Conservation (phyloP, 2,888 invertebrate genomes). For the Nomada ferruginata region DNA sequence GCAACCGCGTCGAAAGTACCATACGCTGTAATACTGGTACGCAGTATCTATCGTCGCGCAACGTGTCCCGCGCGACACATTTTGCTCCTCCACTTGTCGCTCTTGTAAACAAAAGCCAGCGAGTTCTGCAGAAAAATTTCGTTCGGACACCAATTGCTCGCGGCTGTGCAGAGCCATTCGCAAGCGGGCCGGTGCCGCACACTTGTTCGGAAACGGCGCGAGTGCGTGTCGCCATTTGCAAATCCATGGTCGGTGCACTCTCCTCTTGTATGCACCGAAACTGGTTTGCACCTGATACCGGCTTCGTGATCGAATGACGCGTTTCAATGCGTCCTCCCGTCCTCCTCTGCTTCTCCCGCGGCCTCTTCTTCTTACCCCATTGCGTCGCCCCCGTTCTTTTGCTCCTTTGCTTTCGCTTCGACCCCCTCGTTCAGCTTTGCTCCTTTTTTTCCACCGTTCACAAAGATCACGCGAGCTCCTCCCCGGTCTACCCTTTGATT, state of each 20-base stretch:
- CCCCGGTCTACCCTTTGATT: conserved; percentile 29
- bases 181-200: conserved; percentile 41
- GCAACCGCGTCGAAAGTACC: conserved; percentile 58
- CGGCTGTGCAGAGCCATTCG: conserved; percentile 8
- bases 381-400: conserved; percentile 6
- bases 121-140: background rate
- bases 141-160: background rate
- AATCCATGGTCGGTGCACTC: conserved; percentile 70
- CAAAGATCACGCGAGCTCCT: conserved; percentile 67
- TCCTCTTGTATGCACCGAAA: conserved; percentile 74
- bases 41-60: background rate
- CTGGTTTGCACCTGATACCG: conserved; percentile 84
- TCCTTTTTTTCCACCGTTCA: conserved; percentile 46
- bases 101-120: background rate
- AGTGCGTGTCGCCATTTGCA: conserved; percentile 76
- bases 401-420: conserved; percentile 4
- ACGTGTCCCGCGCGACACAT: background rate
- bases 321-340: conserved; percentile 78
- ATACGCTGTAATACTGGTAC: background rate
- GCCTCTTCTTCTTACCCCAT: conserved; percentile 35
- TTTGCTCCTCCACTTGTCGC: background rate
- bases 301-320: conserved; percentile 82
- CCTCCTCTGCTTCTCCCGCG: conserved; percentile 27
- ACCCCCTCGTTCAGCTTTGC: background rate
- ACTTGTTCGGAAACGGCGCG: conserved; percentile 56